Conservation (phyloP, 2,797 vertebrate genomes). For the Pitangus sulphuratus region DNA sequence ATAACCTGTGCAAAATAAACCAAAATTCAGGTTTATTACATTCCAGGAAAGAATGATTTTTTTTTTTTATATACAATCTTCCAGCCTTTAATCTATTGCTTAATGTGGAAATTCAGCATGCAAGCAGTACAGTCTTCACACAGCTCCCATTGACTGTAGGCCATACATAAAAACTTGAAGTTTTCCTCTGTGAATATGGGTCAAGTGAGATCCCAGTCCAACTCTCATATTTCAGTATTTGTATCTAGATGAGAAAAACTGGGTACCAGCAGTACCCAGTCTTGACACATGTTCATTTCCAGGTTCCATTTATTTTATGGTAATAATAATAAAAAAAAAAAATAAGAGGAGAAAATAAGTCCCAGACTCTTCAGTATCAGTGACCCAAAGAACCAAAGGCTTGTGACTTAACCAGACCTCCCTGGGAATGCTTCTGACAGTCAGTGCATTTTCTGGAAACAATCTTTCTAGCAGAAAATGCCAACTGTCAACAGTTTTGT, state of each 20-base stretch:
- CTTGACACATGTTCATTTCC: not conserved
- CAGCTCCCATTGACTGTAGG: not conserved
- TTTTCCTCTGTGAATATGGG: not conserved
- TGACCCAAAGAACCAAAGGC: not conserved
- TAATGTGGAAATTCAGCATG: not conserved
- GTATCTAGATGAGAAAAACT: not conserved
- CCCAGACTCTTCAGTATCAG: not conserved
- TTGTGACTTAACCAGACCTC: not conserved
- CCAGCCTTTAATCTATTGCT: not conserved
- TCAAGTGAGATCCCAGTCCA: not conserved
- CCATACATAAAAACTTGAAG: not conserved
- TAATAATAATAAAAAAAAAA: accelerated
- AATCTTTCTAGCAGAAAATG: not conserved
- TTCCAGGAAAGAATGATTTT: not conserved
- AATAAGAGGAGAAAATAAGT: too few species aligned
- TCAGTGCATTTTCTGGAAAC: not conserved
- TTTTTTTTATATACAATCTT: not conserved
- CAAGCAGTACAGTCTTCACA: not conserved
- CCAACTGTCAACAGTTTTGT: not conserved
- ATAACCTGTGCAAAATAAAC: slow-evolving; percentile 83
- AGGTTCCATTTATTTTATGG: not conserved
- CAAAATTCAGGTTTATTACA: not conserved
- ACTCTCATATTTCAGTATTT: not conserved
- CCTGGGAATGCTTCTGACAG: not conserved
- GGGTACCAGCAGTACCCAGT: not conserved